Conservation (phyloP, 2,113 vertebrate genomes). For the Parus major region DNA sequence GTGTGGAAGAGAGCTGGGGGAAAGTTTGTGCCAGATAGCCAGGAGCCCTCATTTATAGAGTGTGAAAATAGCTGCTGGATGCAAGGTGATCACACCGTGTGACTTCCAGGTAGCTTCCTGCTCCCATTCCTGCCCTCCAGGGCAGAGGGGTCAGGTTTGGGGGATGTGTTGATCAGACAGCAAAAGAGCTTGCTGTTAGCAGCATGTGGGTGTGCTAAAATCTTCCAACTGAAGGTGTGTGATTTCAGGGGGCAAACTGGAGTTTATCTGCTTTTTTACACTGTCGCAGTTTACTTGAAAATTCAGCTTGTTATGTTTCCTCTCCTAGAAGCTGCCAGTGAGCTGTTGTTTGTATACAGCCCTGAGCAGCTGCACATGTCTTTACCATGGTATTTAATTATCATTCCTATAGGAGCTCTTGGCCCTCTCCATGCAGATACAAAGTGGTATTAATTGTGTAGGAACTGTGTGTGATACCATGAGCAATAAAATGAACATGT, state of each 20-base stretch:
- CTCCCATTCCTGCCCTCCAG: neutral
- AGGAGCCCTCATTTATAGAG: neutral
- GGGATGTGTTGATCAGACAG: neutral
- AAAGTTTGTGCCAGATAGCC: neutral
- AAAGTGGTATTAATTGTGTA: neutral
- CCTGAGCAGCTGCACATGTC: neutral
- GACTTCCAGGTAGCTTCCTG: neutral
- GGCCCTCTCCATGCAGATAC: neutral
- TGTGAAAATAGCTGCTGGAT: neutral
- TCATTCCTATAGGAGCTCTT: neutral
- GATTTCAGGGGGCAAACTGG: neutral
- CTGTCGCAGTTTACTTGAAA: neutral
- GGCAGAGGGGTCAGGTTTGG: fast-evolving
- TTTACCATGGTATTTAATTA: neutral
- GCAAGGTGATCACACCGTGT: neutral
- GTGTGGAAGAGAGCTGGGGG: neutral
- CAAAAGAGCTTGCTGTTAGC: neutral
- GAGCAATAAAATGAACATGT: neutral
- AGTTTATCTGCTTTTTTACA: neutral
- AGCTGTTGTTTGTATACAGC: neutral
- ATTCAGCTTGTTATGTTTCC: neutral
- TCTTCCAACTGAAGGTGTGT: neutral
- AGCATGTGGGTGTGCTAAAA: neutral
- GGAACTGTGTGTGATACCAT: neutral
- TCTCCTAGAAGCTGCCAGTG: neutral